Conservation (phyloP, 2,797 vertebrate genomes). For the Mionectes olivaceus region DNA sequence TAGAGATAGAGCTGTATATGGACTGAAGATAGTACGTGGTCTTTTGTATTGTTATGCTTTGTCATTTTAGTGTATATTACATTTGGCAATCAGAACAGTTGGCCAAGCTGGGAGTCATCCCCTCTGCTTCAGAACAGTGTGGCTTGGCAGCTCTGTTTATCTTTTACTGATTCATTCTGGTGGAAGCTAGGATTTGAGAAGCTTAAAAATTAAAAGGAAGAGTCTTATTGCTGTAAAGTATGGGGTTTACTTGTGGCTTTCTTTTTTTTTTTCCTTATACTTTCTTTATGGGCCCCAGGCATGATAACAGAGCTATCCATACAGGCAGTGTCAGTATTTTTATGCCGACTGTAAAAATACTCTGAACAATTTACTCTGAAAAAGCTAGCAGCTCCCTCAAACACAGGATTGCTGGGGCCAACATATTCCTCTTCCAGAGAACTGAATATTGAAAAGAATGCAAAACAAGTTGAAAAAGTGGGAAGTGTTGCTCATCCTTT, state of each 20-base stretch:
- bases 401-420: neutral
- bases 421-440: neutral
- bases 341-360: neutral
- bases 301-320: neutral
- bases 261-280: neutral
- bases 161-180: neutral
- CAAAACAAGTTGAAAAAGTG: conserved; percentile 3
- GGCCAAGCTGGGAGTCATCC: neutral
- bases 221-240: neutral
- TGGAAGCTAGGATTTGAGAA: neutral
- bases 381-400: conserved; percentile 4
- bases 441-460: conserved; percentile 48
- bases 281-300: neutral
- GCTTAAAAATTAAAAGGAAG: conserved; percentile 29
- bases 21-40: neutral
- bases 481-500: neutral
- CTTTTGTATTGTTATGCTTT: neutral
- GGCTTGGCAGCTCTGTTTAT: neutral
- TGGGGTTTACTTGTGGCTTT: neutral
- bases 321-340: conserved; percentile 4
- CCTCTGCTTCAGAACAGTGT: neutral
- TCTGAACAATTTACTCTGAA: neutral
- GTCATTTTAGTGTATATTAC: neutral
- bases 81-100: neutral
- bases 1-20: neutral